Evolutionary conservation across 2,888 invertebrate genomes (phyloP).

Genomic region (Lottia gigantea): DNA sequence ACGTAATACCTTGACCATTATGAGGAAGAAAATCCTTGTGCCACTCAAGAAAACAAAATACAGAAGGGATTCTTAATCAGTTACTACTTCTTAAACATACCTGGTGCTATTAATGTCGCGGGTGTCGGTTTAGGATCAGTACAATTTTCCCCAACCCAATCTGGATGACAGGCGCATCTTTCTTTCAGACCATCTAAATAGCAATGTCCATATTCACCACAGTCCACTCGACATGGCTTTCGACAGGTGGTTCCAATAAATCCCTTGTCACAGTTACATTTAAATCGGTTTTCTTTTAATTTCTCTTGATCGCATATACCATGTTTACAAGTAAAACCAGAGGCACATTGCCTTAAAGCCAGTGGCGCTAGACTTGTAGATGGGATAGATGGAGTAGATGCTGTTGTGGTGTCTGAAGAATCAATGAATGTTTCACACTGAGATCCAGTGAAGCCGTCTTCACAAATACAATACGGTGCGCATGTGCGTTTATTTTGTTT

Average conservation of each 20-base stretch:
- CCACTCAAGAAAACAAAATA: too few species aligned
- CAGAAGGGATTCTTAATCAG: too few species aligned
- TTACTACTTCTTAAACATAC: too few species aligned
- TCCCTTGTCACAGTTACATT: conserved; percentile 29
- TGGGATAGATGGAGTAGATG: too few species aligned
- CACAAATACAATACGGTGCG: too few species aligned
- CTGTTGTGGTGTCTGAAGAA: too few species aligned
- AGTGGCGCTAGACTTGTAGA: too few species aligned
- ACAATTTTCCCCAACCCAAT: conserved; percentile 40
- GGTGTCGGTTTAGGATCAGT: conserved; percentile 30
- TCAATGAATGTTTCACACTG: not conserved
- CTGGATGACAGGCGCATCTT: conserved; percentile 38
- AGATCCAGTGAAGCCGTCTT: not conserved
- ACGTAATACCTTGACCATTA: too few species aligned
- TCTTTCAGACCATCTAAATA: conserved; percentile 13
- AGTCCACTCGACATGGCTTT: conserved; percentile 29
- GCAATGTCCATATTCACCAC: conserved; percentile 32
- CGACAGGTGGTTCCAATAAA: conserved; percentile 33
- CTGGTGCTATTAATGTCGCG: too few species aligned
- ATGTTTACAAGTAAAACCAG: not conserved
- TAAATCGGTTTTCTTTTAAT: conserved; percentile 16
- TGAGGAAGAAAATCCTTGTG: too few species aligned
- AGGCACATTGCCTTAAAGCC: too few species aligned
- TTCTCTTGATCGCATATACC: not conserved
- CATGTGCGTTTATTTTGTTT: too few species aligned